Evolutionary conservation across 1,140 invertebrate genomes (phyloP).

Genomic region (Teleogryllus occipitalis): DNA sequence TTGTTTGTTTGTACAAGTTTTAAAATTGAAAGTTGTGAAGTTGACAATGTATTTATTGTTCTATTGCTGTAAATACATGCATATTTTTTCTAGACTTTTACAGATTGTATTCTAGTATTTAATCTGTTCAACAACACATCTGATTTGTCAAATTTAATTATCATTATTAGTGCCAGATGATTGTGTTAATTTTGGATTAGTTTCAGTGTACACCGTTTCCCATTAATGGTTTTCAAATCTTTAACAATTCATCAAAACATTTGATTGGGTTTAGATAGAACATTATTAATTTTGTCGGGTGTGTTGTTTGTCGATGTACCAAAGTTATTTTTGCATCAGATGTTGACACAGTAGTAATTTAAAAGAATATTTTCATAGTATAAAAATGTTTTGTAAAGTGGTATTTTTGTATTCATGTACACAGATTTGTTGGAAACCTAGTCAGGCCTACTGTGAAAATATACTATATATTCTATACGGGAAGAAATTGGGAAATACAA

Average conservation of each 20-base stretch:
- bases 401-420: not conserved
- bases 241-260: too few species aligned
- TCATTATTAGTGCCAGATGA: too few species aligned
- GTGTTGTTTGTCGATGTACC: not conserved
- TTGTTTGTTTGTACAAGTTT: not conserved
- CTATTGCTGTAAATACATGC: not conserved
- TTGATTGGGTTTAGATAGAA: too few species aligned
- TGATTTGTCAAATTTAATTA: too few species aligned
- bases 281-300: not conserved
- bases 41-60: not conserved
- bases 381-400: not conserved
- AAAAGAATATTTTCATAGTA: conserved; percentile 1
- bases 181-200: too few species aligned
- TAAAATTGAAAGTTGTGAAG: not conserved
- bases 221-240: too few species aligned
- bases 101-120: not conserved
- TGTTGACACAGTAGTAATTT: not conserved
- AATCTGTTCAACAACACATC: too few species aligned
- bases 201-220: too few species aligned
- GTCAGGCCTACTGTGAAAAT: not conserved
- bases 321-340: not conserved
- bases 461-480: not conserved
- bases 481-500: not conserved
- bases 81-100: not conserved
- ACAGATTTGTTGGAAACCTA: not conserved